phyloP scores from a whole-genome alignment of 2,888 invertebrate genomes.

The Vannuccia rotundouncinata region DNA sequence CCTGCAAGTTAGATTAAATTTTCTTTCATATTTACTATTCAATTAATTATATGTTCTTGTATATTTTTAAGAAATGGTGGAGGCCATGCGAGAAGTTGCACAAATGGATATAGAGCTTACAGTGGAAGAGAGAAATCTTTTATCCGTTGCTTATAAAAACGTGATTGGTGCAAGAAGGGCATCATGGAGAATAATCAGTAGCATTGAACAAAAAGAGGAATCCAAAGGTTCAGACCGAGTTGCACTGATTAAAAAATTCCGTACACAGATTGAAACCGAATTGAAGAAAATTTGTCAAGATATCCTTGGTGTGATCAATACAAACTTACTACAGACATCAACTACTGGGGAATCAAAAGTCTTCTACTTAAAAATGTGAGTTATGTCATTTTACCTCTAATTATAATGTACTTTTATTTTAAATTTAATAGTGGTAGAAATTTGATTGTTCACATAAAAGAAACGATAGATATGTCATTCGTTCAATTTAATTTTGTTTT shows the following conservation, averaged over 20 bases:
- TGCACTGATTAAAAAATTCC: constrained; percentile 34
- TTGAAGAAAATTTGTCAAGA: constrained; percentile 38
- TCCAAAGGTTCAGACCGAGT: constrained; percentile 33
- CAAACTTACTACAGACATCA: constrained; percentile 34
- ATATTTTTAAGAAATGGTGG: constrained; percentile 38
- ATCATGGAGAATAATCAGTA: constrained; percentile 39
- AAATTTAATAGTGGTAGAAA: no score
- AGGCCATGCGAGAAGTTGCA: constrained; percentile 38
- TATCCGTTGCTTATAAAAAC: constrained; percentile 39
- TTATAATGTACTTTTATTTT: no score
- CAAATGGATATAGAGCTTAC: constrained; percentile 37
- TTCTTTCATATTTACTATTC: no score
- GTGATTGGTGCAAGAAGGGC: constrained; percentile 39
- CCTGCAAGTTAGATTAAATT: no score
- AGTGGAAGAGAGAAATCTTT: constrained; percentile 37
- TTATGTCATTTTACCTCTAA: no score
- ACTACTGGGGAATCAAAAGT: constrained; percentile 37
- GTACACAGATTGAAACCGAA: constrained; percentile 35
- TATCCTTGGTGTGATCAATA: constrained; percentile 36
- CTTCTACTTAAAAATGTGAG: constrained; percentile 39
- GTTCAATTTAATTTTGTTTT: no score
- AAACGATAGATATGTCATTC: no score
- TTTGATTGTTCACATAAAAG: no score
- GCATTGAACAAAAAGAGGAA: constrained; percentile 39
- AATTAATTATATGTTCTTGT: neutral